These are phyloP conservation scores for Noctua pronuba DNA, from an alignment of 2,888 invertebrate species.

Conservation along the genomic window DNA sequence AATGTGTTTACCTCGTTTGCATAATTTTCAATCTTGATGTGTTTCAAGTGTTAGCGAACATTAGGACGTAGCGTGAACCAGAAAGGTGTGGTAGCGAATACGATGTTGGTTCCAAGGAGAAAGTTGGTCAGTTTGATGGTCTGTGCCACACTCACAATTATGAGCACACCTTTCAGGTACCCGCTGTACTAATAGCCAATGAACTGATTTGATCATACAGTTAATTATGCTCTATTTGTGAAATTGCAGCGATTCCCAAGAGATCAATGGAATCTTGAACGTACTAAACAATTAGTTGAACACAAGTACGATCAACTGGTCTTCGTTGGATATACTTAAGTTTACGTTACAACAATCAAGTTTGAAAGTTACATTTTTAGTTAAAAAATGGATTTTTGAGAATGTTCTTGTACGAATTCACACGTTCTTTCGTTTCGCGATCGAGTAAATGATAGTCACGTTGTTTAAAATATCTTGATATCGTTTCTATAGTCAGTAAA, in stretches of 20 bases:
- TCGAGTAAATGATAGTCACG: neutral
- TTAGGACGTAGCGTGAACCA: neutral
- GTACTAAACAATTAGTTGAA: neutral
- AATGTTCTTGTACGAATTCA: neutral
- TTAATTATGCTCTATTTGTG: neutral
- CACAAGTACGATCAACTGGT: neutral
- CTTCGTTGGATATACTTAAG: neutral
- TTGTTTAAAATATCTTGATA: neutral
- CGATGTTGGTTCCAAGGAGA: neutral
- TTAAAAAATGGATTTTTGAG: neutral
- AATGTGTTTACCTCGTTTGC: conserved; percentile 6
- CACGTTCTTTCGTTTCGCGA: conserved; percentile 14
- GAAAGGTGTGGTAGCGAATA: neutral
- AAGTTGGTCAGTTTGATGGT: neutral
- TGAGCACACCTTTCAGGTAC: neutral
- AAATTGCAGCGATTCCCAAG: neutral
- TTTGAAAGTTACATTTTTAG: conserved; percentile 3
- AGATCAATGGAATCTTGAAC: neutral
- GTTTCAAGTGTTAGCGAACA: neutral
- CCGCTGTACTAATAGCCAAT: neutral
- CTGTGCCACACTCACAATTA: neutral
- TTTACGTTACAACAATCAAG: conserved; percentile 18
- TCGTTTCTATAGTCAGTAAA: neutral
- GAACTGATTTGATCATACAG: neutral
- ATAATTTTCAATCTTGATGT: conserved; percentile 39